phyloP scores from a whole-genome alignment of 2,888 invertebrate genomes.

The Megaustenia siamemsis region DNA sequence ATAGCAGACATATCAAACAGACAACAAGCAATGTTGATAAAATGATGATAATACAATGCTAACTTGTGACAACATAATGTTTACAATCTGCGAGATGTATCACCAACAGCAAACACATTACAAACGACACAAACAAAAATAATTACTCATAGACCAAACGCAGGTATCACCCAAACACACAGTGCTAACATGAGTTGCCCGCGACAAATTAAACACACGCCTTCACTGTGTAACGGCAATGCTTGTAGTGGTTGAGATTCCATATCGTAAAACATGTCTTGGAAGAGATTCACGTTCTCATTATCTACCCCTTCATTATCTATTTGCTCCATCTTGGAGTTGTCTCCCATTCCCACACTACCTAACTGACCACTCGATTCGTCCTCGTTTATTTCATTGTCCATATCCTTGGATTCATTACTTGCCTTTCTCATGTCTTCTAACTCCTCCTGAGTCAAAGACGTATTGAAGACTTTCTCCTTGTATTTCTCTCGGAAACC shows the following conservation, averaged over 20 bases:
- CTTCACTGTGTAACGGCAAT: not conserved
- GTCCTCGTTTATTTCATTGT: not conserved
- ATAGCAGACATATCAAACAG: too few species aligned
- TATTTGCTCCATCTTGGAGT: not conserved
- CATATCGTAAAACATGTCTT: not conserved
- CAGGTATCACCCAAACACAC: not conserved
- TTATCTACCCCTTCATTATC: not conserved
- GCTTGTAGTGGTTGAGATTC: not conserved
- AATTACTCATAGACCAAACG: not conserved
- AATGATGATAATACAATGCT: too few species aligned
- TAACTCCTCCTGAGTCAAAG: not conserved
- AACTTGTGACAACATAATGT: too few species aligned
- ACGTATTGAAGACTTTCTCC: not conserved
- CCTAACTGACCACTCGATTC: not conserved
- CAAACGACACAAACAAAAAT: not conserved
- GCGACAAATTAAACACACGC: too few species aligned
- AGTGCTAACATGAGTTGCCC: not conserved
- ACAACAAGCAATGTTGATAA: too few species aligned
- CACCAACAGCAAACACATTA: too few species aligned
- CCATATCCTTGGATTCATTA: not conserved
- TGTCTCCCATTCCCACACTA: not conserved
- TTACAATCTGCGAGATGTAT: too few species aligned
- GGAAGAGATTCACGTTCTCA: not conserved
- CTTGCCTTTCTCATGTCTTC: not conserved
- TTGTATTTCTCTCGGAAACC: conserved; percentile 13